Conservation (phyloP, 2,888 invertebrate genomes). For the Rotaria magnacalcarata region DNA sequence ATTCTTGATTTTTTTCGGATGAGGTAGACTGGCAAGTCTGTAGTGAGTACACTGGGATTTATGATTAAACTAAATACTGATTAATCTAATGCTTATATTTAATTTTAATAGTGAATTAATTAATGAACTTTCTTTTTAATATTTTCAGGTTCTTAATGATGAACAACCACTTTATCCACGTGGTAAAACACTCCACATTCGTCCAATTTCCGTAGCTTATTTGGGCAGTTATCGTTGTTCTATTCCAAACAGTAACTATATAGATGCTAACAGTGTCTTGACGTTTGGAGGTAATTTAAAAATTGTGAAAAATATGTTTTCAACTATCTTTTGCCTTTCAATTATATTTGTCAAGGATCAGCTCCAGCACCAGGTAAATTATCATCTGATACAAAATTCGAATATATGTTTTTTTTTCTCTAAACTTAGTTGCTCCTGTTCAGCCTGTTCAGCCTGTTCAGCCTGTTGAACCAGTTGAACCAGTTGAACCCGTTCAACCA, state of each 20-base stretch:
- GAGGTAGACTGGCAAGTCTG: not conserved
- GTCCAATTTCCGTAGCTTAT: conserved; percentile 3
- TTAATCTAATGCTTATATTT: not conserved
- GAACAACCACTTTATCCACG: conserved; percentile 16
- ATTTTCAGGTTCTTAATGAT: not conserved
- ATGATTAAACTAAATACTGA: not conserved
- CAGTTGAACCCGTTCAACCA: not conserved
- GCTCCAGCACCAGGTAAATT: not conserved
- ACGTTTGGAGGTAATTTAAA: not conserved
- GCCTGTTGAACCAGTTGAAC: not conserved
- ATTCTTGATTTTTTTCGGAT: not conserved
- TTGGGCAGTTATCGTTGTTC: conserved; percentile 5
- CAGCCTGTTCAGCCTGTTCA: not conserved
- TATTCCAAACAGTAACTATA: not conserved
- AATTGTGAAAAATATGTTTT: not conserved
- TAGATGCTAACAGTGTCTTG: not conserved
- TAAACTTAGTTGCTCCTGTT: not conserved
- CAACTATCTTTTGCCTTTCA: too few species aligned
- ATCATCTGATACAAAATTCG: not conserved
- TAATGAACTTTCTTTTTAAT: too few species aligned
- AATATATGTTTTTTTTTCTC: not conserved
- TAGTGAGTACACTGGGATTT: not conserved
- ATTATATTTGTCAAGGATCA: not conserved
- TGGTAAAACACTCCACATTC: conserved; percentile 32
- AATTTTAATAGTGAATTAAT: not conserved